Evolutionary conservation across 2,113 vertebrate genomes (phyloP).

Genomic region (Psilopogon haemacephalus): DNA sequence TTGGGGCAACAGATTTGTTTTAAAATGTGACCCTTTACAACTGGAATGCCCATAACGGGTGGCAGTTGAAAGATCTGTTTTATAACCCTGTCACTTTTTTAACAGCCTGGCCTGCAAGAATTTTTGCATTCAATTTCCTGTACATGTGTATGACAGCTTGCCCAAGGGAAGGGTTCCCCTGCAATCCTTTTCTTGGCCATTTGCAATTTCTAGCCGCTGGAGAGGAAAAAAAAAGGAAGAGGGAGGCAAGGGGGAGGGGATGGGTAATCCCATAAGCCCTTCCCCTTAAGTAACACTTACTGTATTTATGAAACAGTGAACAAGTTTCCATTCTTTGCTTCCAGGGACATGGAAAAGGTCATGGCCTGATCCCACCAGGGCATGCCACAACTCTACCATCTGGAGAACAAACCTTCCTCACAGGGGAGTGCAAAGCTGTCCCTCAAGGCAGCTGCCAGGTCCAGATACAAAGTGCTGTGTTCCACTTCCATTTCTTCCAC

Average conservation of each 20-base stretch:
- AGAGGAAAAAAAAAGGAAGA: background rate
- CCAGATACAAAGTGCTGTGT: fast-evolving
- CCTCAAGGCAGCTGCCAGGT: fast-evolving
- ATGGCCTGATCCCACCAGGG: background rate
- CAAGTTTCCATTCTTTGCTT: background rate
- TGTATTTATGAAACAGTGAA: constrained; percentile 13
- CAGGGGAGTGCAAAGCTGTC: background rate
- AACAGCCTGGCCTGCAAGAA: constrained; percentile 55
- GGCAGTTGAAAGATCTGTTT: constrained; percentile 72
- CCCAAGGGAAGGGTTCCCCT: constrained; percentile 42
- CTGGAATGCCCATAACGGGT: constrained; percentile 51
- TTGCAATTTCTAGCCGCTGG: background rate
- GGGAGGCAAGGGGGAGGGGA: too few species aligned
- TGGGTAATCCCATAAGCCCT: too few species aligned
- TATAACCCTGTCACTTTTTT: constrained; percentile 68
- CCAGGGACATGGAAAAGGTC: background rate
- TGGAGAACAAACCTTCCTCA: background rate
- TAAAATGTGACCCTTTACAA: constrained; percentile 60
- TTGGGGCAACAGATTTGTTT: constrained; percentile 44
- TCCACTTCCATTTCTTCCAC: background rate
- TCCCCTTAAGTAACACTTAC: background rate
- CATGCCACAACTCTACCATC: background rate
- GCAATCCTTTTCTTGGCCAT: constrained; percentile 1
- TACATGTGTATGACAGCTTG: constrained; percentile 60
- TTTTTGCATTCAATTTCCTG: constrained; percentile 75